Evolutionary conservation across 2,113 vertebrate genomes (phyloP).

Genomic region (Pardalotus punctatus): DNA sequence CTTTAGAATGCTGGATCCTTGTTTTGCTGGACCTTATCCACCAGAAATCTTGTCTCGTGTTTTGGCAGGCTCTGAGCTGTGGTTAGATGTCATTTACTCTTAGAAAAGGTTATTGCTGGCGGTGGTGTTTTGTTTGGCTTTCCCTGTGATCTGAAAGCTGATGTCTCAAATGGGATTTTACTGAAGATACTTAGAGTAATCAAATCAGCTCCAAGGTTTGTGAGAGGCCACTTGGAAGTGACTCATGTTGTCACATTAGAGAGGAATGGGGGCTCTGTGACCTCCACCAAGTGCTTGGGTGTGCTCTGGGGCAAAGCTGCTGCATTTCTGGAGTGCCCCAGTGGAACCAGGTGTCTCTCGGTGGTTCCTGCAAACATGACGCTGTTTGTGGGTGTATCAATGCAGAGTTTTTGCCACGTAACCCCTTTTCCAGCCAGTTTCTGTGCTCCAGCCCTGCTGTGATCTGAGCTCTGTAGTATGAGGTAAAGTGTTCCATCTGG

Average conservation of each 20-base stretch:
- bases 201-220: background rate
- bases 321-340: fast-evolving
- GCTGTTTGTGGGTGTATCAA: fast-evolving
- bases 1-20: background rate
- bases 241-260: background rate
- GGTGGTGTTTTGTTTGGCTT: background rate
- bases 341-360: background rate
- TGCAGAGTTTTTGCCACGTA: background rate
- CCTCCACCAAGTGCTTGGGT: background rate
- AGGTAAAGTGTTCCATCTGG: background rate
- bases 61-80: background rate
- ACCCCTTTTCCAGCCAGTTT: background rate
- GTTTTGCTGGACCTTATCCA: background rate
- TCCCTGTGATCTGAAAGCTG: background rate
- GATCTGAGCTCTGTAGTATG: background rate
- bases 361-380: background rate
- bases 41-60: background rate
- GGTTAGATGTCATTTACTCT: background rate
- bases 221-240: background rate
- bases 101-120: background rate
- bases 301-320: background rate
- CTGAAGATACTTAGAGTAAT: background rate
- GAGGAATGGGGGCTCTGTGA: background rate
- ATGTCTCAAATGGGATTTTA: background rate
- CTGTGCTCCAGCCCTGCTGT: background rate